A percentile compares a stretch with the other conserved stretches of the same genome.
phyloP scores from a whole-genome alignment of 2,113 vertebrate species.

The Festucalex cinctus region DNA sequence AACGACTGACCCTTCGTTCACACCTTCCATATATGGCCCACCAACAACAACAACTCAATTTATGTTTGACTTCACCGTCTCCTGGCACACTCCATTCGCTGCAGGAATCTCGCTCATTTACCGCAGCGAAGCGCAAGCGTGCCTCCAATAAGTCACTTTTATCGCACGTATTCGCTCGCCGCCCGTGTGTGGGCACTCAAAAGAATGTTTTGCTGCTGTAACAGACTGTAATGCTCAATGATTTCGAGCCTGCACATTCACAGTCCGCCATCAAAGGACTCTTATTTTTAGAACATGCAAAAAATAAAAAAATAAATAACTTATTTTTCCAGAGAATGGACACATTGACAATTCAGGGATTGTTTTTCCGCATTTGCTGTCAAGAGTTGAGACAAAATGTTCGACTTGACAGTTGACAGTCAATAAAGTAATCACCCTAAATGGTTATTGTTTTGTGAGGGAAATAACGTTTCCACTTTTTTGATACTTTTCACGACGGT shows the following conservation, averaged over 20 bases:
- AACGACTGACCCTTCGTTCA: neutral
- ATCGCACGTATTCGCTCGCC: neutral
- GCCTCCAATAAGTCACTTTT: neutral
- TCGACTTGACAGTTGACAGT: too few relatives aligned
- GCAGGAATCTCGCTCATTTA: conserved; percentile 10
- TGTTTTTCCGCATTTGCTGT: neutral
- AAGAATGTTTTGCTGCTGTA: conserved; percentile 1
- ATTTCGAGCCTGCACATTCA: neutral
- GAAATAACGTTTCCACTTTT: too few relatives aligned
- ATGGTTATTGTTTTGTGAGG: too few relatives aligned
- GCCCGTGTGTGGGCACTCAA: neutral
- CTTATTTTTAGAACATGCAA: neutral
- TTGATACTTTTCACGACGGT: too few relatives aligned
- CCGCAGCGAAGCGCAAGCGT: conserved; percentile 1
- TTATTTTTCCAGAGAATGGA: neutral
- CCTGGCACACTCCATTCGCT: neutral
- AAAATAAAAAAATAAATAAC: neutral
- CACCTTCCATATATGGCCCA: conserved; percentile 23
- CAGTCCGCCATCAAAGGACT: neutral
- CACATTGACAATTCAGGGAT: neutral
- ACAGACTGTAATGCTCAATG: neutral
- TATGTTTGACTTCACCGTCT: conserved; percentile 6
- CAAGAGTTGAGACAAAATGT: too few relatives aligned
- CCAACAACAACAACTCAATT: neutral
- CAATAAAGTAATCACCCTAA: too few relatives aligned